A percentile compares a stretch with the other conserved stretches of the same genome.
These are phyloP conservation scores for Lytechinus variegatus DNA, from an alignment of 35 echinoderm and acorn worm genomes.

Conservation along the genomic window DNA sequence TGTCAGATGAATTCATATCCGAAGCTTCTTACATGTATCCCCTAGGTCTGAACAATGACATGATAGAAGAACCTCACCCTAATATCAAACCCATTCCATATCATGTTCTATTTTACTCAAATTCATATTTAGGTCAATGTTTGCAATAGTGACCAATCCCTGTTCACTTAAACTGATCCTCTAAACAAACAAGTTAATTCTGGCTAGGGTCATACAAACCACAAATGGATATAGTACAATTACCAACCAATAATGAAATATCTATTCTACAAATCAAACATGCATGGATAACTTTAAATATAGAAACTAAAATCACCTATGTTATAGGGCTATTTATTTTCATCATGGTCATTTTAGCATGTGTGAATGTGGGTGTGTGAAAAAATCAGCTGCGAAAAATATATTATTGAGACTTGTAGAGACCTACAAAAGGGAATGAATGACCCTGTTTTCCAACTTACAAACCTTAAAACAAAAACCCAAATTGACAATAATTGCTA, in stretches of 20 bases:
- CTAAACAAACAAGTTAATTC: not conserved
- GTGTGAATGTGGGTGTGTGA: too few relatives aligned
- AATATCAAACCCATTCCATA: not conserved
- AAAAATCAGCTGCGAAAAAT: too few relatives aligned
- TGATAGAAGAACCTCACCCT: constrained; percentile 33
- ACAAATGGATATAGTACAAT: not conserved
- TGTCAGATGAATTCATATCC: constrained; percentile 43
- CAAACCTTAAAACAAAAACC: too few relatives aligned
- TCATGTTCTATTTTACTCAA: constrained; percentile 19
- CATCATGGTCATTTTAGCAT: too few relatives aligned
- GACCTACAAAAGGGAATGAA: too few relatives aligned
- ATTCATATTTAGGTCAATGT: not conserved
- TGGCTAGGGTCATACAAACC: not conserved
- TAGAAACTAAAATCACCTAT: too few relatives aligned
- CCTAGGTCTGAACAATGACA: constrained; percentile 33
- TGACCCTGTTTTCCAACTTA: too few relatives aligned
- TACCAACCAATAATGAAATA: not conserved
- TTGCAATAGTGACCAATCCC: not conserved
- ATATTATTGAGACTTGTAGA: too few relatives aligned
- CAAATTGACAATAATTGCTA: too few relatives aligned
- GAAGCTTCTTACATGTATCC: not conserved
- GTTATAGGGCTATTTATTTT: too few relatives aligned
- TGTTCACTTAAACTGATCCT: not conserved
- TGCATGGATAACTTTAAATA: too few relatives aligned
- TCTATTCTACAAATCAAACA: not conserved